Conservation (phyloP, 2,797 vertebrate genomes). For the Dicrostonyx torquatus region DNA sequence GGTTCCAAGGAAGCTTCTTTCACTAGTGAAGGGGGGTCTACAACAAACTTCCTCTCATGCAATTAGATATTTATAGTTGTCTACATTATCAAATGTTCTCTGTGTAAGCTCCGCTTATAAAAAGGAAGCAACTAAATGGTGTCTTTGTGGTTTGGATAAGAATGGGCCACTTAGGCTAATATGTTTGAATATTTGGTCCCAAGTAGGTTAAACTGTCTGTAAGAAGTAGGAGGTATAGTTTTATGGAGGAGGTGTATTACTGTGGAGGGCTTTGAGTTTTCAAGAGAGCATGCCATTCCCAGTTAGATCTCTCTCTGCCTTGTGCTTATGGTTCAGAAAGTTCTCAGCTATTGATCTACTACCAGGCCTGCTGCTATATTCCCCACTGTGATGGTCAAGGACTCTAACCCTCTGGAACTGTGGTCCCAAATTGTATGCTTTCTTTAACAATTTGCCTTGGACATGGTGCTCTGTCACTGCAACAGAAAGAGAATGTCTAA, state of each 20-base stretch:
- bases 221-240: neutral
- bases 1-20: conserved; percentile 25
- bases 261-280: neutral
- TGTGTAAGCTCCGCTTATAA: neutral
- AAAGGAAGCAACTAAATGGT: conserved; percentile 41
- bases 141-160: neutral
- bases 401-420: neutral
- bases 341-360: neutral
- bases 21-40: neutral
- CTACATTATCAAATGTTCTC: conserved; percentile 48
- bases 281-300: neutral
- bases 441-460: neutral
- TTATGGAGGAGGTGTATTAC: neutral
- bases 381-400: neutral
- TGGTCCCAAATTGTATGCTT: neutral
- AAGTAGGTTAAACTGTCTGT: neutral
- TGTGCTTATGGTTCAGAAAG: neutral
- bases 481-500: conserved; percentile 3
- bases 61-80: conserved; percentile 2
- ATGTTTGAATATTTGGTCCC: neutral
- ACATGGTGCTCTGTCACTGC: neutral
- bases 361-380: neutral
- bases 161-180: neutral
- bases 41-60: conserved; percentile 12
- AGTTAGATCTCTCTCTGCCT: neutral